A percentile compares a stretch with the other conserved stretches of the same genome.
phyloP scores from a whole-genome alignment of 2,888 invertebrate species.

The Boloria selene region DNA sequence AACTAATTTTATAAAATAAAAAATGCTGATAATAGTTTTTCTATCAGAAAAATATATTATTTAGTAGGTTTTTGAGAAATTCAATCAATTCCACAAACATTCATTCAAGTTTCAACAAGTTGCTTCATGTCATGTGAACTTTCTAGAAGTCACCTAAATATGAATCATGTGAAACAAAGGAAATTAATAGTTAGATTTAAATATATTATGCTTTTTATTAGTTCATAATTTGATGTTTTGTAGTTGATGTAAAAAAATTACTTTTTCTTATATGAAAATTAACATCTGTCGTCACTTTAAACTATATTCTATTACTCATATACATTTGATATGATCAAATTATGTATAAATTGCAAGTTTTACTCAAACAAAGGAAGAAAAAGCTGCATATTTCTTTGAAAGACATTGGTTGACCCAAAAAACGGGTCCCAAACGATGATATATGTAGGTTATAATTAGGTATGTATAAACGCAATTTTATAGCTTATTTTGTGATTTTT shows the following conservation, averaged over 20 bases:
- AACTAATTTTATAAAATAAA: no score
- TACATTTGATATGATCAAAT: not conserved
- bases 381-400: conserved; percentile 8
- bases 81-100: no score
- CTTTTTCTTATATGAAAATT: not conserved
- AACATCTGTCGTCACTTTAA: not conserved
- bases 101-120: conserved; percentile 13
- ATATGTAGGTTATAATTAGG: conserved; percentile 44
- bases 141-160: not conserved
- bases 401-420: conserved; percentile 71
- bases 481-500: conserved; percentile 4
- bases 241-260: not conserved
- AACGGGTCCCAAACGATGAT: conserved; percentile 39
- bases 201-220: not conserved
- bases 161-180: not conserved
- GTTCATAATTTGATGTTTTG: no score
- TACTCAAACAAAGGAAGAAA: not conserved
- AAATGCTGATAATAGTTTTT: not conserved
- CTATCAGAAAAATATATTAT: not conserved
- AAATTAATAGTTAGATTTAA: not conserved
- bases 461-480: conserved; percentile 41
- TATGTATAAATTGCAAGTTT: not conserved
- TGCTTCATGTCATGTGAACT: conserved; percentile 2
- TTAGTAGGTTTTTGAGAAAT: not conserved
- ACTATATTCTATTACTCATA: not conserved